These are phyloP conservation scores for Byasa hedistus DNA, from an alignment of 2,888 invertebrate genomes.

Conservation along the genomic window DNA sequence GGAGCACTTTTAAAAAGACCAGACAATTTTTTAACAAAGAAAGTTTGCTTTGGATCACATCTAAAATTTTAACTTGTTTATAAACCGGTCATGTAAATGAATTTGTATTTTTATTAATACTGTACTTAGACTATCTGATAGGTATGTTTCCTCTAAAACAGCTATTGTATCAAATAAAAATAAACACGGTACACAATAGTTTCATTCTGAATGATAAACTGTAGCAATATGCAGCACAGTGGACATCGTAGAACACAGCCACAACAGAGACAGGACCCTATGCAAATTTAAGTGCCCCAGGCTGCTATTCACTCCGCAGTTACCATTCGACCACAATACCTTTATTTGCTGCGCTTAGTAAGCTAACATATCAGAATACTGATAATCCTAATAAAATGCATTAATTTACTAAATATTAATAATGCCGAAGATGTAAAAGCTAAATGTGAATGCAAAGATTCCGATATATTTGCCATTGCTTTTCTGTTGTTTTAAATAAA, in stretches of 20 bases:
- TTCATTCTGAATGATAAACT: slow-evolving; percentile 19
- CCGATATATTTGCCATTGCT: too few relatives aligned
- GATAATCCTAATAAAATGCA: slow-evolving; percentile 3
- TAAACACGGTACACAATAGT: slow-evolving; percentile 11
- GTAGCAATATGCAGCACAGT: slow-evolving; percentile 16
- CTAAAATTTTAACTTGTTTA: background rate
- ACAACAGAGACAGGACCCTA: slow-evolving; percentile 28
- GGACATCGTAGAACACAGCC: slow-evolving; percentile 4
- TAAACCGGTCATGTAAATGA: too few relatives aligned
- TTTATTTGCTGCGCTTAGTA: slow-evolving; percentile 26
- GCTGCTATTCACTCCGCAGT: slow-evolving; percentile 26
- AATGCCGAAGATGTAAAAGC: too few relatives aligned
- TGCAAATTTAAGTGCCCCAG: slow-evolving; percentile 30
- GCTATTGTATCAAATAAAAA: slow-evolving; percentile 6
- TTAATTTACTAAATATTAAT: background rate
- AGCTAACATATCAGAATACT: background rate
- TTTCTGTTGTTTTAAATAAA: too few relatives aligned
- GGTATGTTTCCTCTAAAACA: background rate
- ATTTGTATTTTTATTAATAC: too few relatives aligned
- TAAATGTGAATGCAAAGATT: too few relatives aligned
- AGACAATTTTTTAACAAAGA: background rate
- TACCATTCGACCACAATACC: slow-evolving; percentile 25
- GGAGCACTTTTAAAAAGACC: background rate
- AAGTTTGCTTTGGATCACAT: background rate
- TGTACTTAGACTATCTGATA: background rate